phyloP scores from a whole-genome alignment of 2,113 vertebrate species.

The Anarhynchus alexandrinus region DNA sequence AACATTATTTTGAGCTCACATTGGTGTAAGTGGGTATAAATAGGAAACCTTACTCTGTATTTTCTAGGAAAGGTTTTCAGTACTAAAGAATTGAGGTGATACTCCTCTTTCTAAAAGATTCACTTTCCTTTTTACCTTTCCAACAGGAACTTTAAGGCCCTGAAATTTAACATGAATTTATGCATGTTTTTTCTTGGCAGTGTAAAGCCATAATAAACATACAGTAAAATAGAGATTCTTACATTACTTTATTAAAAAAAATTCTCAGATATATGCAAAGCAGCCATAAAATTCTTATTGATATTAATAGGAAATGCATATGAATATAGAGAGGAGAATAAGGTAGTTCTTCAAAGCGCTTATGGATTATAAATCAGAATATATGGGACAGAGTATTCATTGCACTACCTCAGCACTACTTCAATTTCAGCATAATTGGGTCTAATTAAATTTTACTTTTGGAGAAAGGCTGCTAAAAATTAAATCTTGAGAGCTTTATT shows the following conservation, averaged over 20 bases:
- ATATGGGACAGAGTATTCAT: background rate
- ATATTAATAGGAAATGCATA: background rate
- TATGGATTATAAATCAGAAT: background rate
- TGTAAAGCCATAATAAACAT: background rate
- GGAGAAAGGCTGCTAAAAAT: conserved; percentile 8
- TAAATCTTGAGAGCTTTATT: conserved; percentile 31
- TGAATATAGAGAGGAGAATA: background rate
- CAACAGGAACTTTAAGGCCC: background rate
- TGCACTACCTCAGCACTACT: conserved; percentile 27
- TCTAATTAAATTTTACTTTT: conserved; percentile 42
- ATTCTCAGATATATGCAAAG: background rate
- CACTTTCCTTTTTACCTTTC: background rate
- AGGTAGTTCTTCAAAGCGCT: background rate
- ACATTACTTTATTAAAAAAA: background rate
- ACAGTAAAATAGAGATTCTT: background rate
- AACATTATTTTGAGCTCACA: background rate
- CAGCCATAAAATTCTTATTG: background rate
- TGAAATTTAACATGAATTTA: background rate
- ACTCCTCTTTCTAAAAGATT: background rate
- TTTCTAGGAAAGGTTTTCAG: background rate
- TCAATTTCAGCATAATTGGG: background rate
- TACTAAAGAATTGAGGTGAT: background rate
- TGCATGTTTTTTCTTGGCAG: background rate
- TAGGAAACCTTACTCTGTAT: background rate
- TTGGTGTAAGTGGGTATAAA: background rate